phyloP scores from a whole-genome alignment of 37 sponge, comb jelly and placozoan species.

The Halichondria panicea region DNA sequence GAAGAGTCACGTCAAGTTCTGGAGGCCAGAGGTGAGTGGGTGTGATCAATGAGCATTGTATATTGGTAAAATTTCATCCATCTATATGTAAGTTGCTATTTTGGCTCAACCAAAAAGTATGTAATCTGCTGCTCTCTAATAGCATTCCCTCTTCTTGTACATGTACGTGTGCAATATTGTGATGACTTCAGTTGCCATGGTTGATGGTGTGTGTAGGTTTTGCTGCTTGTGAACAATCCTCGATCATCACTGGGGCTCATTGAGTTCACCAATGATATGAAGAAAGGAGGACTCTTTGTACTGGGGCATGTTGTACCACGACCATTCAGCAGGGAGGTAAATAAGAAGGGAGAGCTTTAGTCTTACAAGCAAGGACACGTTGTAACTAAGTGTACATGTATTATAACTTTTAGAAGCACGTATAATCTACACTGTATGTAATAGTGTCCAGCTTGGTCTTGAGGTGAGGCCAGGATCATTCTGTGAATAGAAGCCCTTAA shows the following conservation, averaged over 20 bases:
- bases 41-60: neutral
- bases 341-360: too few species aligned
- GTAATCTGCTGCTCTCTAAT: too few species aligned
- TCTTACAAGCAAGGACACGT: too few species aligned
- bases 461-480: too few species aligned
- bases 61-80: neutral
- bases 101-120: too few species aligned
- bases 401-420: too few species aligned
- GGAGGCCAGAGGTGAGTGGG: slow-evolving; percentile 85
- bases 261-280: slow-evolving; percentile 94
- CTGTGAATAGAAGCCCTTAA: too few species aligned
- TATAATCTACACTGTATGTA: too few species aligned
- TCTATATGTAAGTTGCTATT: neutral
- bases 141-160: too few species aligned
- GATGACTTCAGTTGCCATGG: too few species aligned
- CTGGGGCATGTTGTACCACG: slow-evolving; percentile 79
- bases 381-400: too few species aligned
- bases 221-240: slow-evolving; percentile 93
- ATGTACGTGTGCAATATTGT: too few species aligned
- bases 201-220: slow-evolving; percentile 52
- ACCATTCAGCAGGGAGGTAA: slow-evolving; percentile 59
- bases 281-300: slow-evolving; percentile 93
- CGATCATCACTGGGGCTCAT: slow-evolving; percentile 78
- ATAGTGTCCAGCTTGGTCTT: neutral
- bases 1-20: slow-evolving; percentile 97